These are phyloP conservation scores for Drosophila anomelani DNA, from an alignment of 2,888 invertebrate species.

Conservation along the genomic window DNA sequence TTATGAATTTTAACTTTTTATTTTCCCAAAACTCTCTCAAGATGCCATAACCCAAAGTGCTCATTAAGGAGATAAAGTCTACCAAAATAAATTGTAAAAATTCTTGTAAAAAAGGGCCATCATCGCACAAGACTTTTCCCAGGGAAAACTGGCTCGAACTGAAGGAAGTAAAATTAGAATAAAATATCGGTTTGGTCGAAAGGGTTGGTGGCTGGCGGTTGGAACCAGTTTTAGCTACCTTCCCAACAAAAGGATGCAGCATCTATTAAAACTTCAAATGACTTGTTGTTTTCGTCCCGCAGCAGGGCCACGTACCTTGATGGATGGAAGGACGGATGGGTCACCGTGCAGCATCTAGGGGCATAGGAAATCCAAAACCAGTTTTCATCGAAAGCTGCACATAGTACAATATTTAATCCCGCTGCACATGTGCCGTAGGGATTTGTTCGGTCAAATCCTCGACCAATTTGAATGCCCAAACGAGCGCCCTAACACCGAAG, in stretches of 20 bases:
- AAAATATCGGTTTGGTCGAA: constrained; percentile 46
- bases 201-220: constrained; percentile 46
- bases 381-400: constrained; percentile 68
- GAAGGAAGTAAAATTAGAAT: constrained; percentile 59
- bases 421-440: constrained; percentile 71
- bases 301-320: constrained; percentile 69
- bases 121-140: constrained; percentile 46
- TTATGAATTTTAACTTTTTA: constrained; percentile 31
- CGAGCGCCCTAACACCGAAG: constrained; percentile 43
- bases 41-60: constrained; percentile 34
- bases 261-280: constrained; percentile 76
- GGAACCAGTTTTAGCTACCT: constrained; percentile 66
- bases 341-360: constrained; percentile 57
- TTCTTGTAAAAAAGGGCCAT: constrained; percentile 26
- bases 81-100: constrained; percentile 47
- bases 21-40: constrained; percentile 47
- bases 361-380: constrained; percentile 74
- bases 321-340: constrained; percentile 72
- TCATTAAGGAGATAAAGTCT: constrained; percentile 63
- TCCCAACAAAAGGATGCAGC: constrained; percentile 72
- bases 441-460: constrained; percentile 77
- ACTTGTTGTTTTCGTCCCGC: constrained; percentile 67
- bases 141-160: constrained; percentile 40
- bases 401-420: constrained; percentile 71
- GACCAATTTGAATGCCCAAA: constrained; percentile 60